phyloP scores from a whole-genome alignment of 2,113 vertebrate species.

The Eulemur macaco region DNA sequence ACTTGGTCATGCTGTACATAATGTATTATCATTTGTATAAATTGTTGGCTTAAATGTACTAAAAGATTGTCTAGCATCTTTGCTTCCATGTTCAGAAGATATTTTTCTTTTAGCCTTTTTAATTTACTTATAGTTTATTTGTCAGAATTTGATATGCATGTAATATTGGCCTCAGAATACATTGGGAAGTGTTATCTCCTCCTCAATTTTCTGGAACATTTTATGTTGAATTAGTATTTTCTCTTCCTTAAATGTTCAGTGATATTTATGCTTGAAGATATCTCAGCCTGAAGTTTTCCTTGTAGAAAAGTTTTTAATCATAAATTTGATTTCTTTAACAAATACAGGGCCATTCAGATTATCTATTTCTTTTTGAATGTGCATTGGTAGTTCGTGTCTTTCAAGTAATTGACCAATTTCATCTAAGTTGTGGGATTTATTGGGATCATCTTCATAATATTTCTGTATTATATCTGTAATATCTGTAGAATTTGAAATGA shows the following conservation, averaged over 20 bases:
- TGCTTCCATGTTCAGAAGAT: neutral
- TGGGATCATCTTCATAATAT: neutral
- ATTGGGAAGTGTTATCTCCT: neutral
- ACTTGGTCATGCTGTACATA: neutral
- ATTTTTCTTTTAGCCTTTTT: neutral
- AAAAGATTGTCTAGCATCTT: neutral
- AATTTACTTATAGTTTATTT: neutral
- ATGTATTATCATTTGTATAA: neutral
- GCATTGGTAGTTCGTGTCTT: neutral
- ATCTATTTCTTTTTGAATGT: neutral
- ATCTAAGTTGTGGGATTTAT: neutral
- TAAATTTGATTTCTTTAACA: neutral
- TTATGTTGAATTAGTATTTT: neutral
- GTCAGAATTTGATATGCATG: neutral
- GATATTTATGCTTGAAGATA: neutral
- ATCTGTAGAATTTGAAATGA: neutral
- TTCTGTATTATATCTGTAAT: neutral
- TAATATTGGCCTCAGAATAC: neutral
- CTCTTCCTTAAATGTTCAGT: neutral
- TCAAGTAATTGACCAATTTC: neutral
- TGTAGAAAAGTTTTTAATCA: neutral
- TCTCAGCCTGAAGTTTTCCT: neutral
- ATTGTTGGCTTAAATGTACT: neutral
- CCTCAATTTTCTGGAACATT: neutral
- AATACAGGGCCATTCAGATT: neutral